phyloP scores from a whole-genome alignment of 1,140 invertebrate species.

The Heliconius himera region DNA sequence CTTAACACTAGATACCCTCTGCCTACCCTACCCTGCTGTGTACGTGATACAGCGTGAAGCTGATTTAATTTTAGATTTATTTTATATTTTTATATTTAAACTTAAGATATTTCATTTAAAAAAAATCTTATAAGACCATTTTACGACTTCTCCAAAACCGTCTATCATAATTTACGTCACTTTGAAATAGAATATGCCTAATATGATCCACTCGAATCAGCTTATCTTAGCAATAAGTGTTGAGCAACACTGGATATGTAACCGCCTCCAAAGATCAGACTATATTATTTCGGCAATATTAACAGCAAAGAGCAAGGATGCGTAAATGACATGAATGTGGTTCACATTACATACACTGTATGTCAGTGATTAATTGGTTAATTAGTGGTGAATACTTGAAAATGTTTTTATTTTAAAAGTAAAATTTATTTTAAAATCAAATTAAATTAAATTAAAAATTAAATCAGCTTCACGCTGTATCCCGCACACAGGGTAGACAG shows the following conservation, averaged over 20 bases:
- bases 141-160: neutral
- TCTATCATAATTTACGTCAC: neutral
- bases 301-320: conserved; percentile 26
- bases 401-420: neutral
- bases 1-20: too few relatives aligned
- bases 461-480: too few relatives aligned
- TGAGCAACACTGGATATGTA: neutral
- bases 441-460: too few relatives aligned
- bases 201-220: neutral
- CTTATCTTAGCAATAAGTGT: neutral
- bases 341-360: neutral
- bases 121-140: too few relatives aligned
- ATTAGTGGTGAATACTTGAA: neutral
- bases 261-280: neutral
- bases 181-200: neutral
- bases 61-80: too few relatives aligned
- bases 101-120: neutral
- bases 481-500: too few relatives aligned
- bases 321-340: conserved; percentile 14
- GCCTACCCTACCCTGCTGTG: too few relatives aligned
- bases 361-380: neutral
- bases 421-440: neutral
- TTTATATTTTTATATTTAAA: too few relatives aligned
- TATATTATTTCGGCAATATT: conserved; percentile 12
- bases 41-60: too few relatives aligned